Percentiles rank a stretch among this genome's conserved stretches.
phyloP scores from a whole-genome alignment of 1,140 invertebrate species.

The Coptotermes formosanus region DNA sequence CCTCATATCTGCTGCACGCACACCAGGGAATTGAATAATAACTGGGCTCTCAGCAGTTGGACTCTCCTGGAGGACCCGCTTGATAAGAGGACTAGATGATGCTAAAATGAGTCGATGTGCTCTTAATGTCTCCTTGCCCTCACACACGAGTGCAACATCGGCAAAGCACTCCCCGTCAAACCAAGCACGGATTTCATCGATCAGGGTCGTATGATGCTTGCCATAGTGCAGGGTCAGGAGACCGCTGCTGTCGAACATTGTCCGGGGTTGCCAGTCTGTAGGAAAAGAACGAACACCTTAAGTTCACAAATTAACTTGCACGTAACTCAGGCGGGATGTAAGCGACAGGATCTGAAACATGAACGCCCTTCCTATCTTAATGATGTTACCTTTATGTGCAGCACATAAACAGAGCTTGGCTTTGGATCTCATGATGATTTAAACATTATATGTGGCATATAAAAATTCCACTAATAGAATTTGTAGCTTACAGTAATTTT shows the following conservation, averaged over 20 bases:
- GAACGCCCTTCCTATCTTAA: too few relatives aligned
- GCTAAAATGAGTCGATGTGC: conserved; percentile 80
- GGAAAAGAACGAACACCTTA: neutral
- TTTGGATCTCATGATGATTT: too few relatives aligned
- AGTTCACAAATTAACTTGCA: too few relatives aligned
- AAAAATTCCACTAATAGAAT: too few relatives aligned
- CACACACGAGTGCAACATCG: conserved; percentile 77
- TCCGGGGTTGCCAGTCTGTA: neutral
- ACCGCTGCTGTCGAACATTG: conserved; percentile 42
- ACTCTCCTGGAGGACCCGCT: conserved; percentile 70
- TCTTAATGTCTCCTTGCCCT: conserved; percentile 42
- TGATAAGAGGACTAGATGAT: conserved; percentile 77
- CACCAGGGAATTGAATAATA: conserved; percentile 73
- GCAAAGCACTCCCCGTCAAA: conserved; percentile 75
- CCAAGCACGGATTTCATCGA: conserved; percentile 80
- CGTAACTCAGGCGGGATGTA: too few relatives aligned
- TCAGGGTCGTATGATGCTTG: conserved; percentile 84
- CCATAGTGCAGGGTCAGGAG: conserved; percentile 84
- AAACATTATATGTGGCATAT: too few relatives aligned
- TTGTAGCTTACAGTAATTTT: too few relatives aligned
- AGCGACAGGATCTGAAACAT: too few relatives aligned
- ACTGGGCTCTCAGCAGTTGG: conserved; percentile 67
- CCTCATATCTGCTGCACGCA: conserved; percentile 70
- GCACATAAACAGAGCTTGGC: too few relatives aligned
- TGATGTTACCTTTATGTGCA: too few relatives aligned